Evolutionary conservation across 2,888 invertebrate genomes (phyloP).

Genomic region (Drosophila rellima): DNA sequence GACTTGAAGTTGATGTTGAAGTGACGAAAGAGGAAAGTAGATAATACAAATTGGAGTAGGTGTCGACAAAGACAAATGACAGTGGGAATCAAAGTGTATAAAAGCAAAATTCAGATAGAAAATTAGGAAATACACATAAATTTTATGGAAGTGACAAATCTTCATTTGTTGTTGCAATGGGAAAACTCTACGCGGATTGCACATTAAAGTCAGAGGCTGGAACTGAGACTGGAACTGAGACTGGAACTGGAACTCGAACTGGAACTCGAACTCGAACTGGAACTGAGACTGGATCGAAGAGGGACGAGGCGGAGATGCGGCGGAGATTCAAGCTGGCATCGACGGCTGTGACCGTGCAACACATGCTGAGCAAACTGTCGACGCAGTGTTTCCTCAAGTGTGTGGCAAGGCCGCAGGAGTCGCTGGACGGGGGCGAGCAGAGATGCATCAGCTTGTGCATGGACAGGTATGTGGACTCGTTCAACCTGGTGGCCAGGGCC

Average conservation of each 20-base stretch:
- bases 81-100: not conserved
- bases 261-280: too few relatives aligned
- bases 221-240: not conserved
- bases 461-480: constrained; percentile 38
- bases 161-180: not conserved
- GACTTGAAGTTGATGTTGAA: not conserved
- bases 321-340: constrained; percentile 3
- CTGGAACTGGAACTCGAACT: too few relatives aligned
- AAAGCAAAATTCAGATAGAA: not conserved
- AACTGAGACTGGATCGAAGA: not conserved
- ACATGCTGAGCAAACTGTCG: constrained; percentile 24
- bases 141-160: constrained; percentile 2
- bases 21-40: not conserved
- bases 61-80: not conserved
- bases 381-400: constrained; percentile 36
- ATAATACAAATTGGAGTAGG: not conserved
- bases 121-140: not conserved
- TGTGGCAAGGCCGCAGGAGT: constrained; percentile 13
- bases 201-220: not conserved
- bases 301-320: constrained; percentile 2
- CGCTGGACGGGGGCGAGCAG: constrained; percentile 12
- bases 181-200: not conserved
- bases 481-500: constrained; percentile 28
- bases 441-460: constrained; percentile 30
- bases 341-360: not conserved